phyloP scores from a whole-genome alignment of 2,888 invertebrate species.

The Drosophila subsilvestris region DNA sequence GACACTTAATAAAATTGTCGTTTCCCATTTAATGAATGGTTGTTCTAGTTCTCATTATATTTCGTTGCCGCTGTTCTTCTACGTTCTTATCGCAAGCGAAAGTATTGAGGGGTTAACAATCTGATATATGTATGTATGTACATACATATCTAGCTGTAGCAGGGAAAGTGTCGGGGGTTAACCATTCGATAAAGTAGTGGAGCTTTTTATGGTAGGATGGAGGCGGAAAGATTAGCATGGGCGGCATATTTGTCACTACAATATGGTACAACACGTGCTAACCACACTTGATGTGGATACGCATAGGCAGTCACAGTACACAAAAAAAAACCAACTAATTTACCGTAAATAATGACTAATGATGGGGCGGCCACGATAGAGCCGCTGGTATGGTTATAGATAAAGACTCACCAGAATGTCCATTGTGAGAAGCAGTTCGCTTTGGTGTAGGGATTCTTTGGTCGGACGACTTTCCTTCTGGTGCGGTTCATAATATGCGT shows the following conservation, averaged over 20 bases:
- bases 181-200: background rate
- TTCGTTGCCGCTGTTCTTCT: background rate
- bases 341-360: constrained; percentile 54
- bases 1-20: constrained; percentile 33
- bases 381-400: background rate
- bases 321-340: constrained; percentile 14
- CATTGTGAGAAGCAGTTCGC: constrained; percentile 87
- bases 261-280: constrained; percentile 56
- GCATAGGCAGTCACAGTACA: constrained; percentile 2
- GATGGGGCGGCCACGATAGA: background rate
- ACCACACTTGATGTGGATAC: background rate
- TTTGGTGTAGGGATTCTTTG: constrained; percentile 87
- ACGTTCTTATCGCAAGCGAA: background rate
- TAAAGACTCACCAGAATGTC: constrained; percentile 87
- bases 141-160: constrained; percentile 13
- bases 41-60: constrained; percentile 33
- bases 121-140: background rate
- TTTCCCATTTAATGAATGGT: constrained; percentile 27
- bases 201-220: background rate
- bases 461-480: constrained; percentile 85
- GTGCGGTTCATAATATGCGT: constrained; percentile 82
- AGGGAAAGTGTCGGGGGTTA: constrained; percentile 20
- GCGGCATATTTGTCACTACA: constrained; percentile 14
- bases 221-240: background rate
- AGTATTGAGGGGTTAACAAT: constrained; percentile 14